Conservation (phyloP, 2,888 invertebrate genomes). For the Apodemia duryi region DNA sequence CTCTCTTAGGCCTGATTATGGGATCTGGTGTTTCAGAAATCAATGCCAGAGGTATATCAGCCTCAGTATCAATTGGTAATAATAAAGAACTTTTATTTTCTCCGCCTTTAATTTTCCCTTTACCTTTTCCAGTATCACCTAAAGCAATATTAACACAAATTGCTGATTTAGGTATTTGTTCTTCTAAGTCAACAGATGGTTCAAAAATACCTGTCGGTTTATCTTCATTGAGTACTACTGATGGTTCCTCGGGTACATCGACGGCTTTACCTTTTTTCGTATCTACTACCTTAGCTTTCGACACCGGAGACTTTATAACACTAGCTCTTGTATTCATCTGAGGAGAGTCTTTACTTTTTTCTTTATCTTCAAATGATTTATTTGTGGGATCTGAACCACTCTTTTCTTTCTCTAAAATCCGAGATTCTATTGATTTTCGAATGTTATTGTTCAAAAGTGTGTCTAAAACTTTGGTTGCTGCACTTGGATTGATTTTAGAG, state of each 20-base stretch:
- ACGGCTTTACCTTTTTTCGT: constrained; percentile 59
- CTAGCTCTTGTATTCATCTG: constrained; percentile 75
- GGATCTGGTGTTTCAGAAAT: constrained; percentile 64
- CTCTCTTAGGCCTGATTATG: constrained; percentile 61
- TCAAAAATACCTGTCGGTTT: constrained; percentile 85
- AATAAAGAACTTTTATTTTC: constrained; percentile 49
- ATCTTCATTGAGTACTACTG: constrained; percentile 63
- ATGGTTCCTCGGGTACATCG: constrained; percentile 46
- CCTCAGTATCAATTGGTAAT: constrained; percentile 59
- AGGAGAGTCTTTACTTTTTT: constrained; percentile 53
- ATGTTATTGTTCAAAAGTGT: constrained; percentile 72
- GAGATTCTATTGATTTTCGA: constrained; percentile 70
- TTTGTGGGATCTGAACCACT: constrained; percentile 41
- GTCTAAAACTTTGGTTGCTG: constrained; percentile 74
- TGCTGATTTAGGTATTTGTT: constrained; percentile 81
- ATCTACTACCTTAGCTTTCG: constrained; percentile 70
- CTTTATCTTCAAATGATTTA: constrained; percentile 54
- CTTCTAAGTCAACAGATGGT: constrained; percentile 83
- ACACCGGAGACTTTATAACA: constrained; percentile 78
- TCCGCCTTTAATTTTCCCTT: constrained; percentile 49
- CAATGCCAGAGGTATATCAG: constrained; percentile 62
- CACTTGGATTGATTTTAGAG: constrained; percentile 79
- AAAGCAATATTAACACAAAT: constrained; percentile 63
- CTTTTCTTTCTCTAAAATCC: constrained; percentile 70
- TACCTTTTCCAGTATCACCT: constrained; percentile 60